Conservation (phyloP, 1,140 invertebrate genomes). For the Drosophila saltans region DNA sequence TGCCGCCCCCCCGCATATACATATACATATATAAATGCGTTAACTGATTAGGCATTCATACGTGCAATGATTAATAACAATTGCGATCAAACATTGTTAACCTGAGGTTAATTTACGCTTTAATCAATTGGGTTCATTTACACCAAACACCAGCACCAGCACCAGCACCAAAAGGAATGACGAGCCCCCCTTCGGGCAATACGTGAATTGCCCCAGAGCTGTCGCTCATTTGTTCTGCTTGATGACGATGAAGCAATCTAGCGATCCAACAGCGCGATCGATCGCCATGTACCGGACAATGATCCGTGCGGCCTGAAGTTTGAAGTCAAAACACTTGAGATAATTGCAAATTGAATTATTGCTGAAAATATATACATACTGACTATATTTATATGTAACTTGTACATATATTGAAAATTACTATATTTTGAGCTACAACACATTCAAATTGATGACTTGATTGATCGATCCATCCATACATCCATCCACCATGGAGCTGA, state of each 20-base stretch:
- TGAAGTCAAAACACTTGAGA: constrained; percentile 75
- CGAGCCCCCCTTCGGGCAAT: constrained; percentile 20
- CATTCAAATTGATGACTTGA: constrained; percentile 82
- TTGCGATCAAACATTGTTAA: constrained; percentile 77
- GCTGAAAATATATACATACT: constrained; percentile 64
- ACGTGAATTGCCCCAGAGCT: constrained; percentile 55
- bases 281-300: neutral
- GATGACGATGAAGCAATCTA: constrained; percentile 52
- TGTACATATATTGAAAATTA: constrained; percentile 70
- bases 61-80: constrained; percentile 79
- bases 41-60: constrained; percentile 80
- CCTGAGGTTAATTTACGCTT: constrained; percentile 81
- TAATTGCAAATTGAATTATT: constrained; percentile 82
- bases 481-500: constrained; percentile 12
- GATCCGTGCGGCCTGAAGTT: constrained; percentile 37
- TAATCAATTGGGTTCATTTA: constrained; percentile 82
- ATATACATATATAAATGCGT: constrained; percentile 23
- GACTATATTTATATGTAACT: neutral
- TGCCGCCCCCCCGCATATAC: constrained; percentile 47
- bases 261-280: constrained; percentile 11
- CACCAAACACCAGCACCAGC: constrained; percentile 49
- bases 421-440: constrained; percentile 80
- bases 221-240: constrained; percentile 72
- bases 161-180: neutral
- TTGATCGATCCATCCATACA: constrained; percentile 52